Conservation (phyloP, 92 coral and sea anemone genomes). For the Parazoanthus darwini region DNA sequence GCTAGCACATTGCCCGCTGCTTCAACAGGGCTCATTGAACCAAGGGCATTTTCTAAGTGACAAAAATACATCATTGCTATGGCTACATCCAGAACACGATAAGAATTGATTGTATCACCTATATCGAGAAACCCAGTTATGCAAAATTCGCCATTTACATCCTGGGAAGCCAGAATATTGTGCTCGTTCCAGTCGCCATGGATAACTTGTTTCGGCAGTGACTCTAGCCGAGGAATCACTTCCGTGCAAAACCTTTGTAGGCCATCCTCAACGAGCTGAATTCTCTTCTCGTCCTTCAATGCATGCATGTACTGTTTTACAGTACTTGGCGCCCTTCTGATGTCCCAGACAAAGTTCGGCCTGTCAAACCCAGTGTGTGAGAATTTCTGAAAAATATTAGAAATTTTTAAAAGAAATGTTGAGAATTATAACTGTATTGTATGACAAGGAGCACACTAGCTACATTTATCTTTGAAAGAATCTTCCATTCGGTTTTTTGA, state of each 20-base stretch:
- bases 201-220: constrained; percentile 68
- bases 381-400: constrained; percentile 21
- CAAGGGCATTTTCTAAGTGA: constrained; percentile 25
- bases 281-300: constrained; percentile 27
- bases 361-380: constrained; percentile 30
- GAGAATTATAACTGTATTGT: too few species aligned
- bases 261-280: constrained; percentile 32
- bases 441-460: too few species aligned
- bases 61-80: constrained; percentile 49
- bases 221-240: constrained; percentile 54
- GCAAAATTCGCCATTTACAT: background rate
- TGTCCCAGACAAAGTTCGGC: constrained; percentile 36
- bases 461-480: too few species aligned
- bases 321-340: constrained; percentile 14
- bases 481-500: too few species aligned
- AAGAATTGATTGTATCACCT: constrained; percentile 39
- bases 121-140: constrained; percentile 51
- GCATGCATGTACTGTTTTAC: constrained; percentile 26
- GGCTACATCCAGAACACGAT: constrained; percentile 54
- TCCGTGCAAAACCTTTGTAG: constrained; percentile 21
- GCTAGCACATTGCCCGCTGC: constrained; percentile 47
- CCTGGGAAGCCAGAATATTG: constrained; percentile 48
- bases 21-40: constrained; percentile 15
- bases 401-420: background rate
- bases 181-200: constrained; percentile 68